Conservation (phyloP, 2,797 vertebrate species). For the Pogonophryne albipinna region DNA sequence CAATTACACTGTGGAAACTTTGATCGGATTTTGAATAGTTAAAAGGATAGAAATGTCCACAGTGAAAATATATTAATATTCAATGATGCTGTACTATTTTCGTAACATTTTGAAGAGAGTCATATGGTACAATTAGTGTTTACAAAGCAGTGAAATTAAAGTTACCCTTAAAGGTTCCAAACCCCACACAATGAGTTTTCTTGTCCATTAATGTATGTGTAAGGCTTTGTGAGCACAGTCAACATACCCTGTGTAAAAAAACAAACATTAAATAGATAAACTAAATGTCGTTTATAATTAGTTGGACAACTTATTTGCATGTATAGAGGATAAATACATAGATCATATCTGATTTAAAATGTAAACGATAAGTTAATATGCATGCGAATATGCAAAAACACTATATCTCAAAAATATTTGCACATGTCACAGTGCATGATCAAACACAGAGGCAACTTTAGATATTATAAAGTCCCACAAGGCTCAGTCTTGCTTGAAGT, state of each 20-base stretch:
- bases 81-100: constrained; percentile 1
- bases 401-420: background rate
- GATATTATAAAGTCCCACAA: background rate
- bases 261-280: no score
- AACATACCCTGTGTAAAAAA: background rate
- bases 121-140: background rate
- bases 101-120: constrained; percentile 8
- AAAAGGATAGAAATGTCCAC: constrained; percentile 22
- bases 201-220: no score
- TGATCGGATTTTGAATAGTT: constrained; percentile 24
- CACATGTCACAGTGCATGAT: background rate
- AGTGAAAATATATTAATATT: background rate
- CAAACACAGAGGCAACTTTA: background rate
- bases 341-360: background rate
- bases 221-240: no score
- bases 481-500: background rate
- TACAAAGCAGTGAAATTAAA: no score
- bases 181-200: no score
- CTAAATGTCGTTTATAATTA: background rate
- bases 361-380: background rate
- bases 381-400: background rate
- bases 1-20: constrained; percentile 16
- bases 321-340: background rate
- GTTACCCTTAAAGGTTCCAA: no score
- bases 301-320: background rate